Conservation (phyloP, 2,113 vertebrate genomes). For the Ptilorrhoa leucosticta region DNA sequence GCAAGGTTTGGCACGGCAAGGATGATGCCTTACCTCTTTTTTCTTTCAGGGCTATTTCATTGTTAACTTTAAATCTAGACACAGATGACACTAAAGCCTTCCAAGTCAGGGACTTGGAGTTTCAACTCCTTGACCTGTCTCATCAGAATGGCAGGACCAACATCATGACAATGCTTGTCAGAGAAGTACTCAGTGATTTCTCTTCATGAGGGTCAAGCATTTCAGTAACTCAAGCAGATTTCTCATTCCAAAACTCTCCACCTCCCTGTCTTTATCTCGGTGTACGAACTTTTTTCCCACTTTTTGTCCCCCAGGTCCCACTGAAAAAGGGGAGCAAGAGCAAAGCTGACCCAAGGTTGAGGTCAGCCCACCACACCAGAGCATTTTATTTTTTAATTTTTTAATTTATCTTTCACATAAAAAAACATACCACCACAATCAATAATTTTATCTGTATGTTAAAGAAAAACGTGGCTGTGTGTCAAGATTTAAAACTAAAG, state of each 20-base stretch:
- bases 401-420: neutral
- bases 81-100: neutral
- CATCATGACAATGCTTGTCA: neutral
- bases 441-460: neutral
- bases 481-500: neutral
- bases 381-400: neutral
- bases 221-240: neutral
- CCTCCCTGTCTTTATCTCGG: neutral
- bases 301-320: neutral
- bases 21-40: neutral
- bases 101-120: neutral
- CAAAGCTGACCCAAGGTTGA: neutral
- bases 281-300: fast-evolving
- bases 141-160: fast-evolving
- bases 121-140: neutral
- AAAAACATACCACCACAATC: neutral
- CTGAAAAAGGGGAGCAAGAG: neutral
- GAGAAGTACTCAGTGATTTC: neutral
- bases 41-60: neutral
- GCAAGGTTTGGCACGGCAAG: neutral
- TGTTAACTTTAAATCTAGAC: neutral
- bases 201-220: neutral
- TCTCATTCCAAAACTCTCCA: neutral
- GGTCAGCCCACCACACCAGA: neutral
- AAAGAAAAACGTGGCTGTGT: neutral